phyloP scores from a whole-genome alignment of 2,797 vertebrate genomes.

The Intellagama lesueurii region DNA sequence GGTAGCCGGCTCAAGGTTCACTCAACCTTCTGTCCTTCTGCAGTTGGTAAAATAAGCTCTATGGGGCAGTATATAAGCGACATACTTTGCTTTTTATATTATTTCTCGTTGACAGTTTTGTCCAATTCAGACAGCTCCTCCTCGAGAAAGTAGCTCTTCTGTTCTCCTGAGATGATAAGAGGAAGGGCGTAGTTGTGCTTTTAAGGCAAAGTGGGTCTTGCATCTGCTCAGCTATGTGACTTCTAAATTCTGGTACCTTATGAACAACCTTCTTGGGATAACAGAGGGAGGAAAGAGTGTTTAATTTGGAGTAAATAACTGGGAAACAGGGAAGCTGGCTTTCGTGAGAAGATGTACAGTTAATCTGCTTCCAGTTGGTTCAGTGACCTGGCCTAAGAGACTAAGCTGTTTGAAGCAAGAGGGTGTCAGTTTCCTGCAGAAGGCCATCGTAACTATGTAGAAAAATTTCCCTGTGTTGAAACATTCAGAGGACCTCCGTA shows the following conservation, averaged over 20 bases:
- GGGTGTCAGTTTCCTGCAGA: background rate
- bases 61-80: too few relatives aligned
- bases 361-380: constrained; percentile 57
- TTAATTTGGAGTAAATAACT: background rate
- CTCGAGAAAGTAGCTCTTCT: background rate
- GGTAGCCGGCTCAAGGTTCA: too few relatives aligned
- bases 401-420: constrained; percentile 39
- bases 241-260: constrained; percentile 10
- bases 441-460: background rate
- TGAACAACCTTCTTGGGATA: background rate
- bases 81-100: background rate
- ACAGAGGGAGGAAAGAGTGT: background rate
- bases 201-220: background rate
- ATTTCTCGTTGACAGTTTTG: background rate
- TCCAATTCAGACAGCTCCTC: background rate
- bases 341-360: constrained; percentile 21
- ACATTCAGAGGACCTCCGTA: too few relatives aligned
- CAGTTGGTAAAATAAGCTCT: too few relatives aligned
- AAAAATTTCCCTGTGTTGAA: too few relatives aligned
- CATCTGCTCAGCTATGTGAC: background rate
- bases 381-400: constrained; percentile 40
- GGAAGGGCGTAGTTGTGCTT: background rate
- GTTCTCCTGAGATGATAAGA: background rate
- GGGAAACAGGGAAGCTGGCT: constrained; percentile 11
- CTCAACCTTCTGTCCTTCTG: too few relatives aligned